These are phyloP conservation scores for Rhinichthys osculus DNA, from an alignment of 2,797 vertebrate genomes.

Conservation along the genomic window DNA sequence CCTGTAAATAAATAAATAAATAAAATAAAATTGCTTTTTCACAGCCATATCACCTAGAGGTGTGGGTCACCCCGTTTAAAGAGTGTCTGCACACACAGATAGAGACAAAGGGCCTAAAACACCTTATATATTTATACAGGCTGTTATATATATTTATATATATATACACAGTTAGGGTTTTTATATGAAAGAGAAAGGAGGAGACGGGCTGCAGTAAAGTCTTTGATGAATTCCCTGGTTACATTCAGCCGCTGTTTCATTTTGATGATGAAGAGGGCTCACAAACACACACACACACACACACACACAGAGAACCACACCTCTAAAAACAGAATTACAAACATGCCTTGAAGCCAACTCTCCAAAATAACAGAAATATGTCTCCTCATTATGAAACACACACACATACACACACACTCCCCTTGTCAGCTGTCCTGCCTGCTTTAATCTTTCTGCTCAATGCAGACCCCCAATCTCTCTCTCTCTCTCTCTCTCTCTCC, in stretches of 20 bases:
- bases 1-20: constrained; percentile 39
- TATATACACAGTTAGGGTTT: constrained; percentile 20
- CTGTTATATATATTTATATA: constrained; percentile 14
- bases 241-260: constrained; percentile 52
- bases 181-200: constrained; percentile 38
- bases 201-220: constrained; percentile 31
- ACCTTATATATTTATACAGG: constrained; percentile 30
- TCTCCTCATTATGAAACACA: constrained; percentile 60
- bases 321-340: constrained; percentile 63
- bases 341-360: constrained; percentile 63
- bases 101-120: constrained; percentile 25
- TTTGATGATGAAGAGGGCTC: constrained; percentile 60
- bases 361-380: constrained; percentile 64
- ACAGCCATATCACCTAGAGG: constrained; percentile 18
- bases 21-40: constrained; percentile 32
- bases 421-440: constrained; percentile 63
- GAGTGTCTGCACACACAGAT: constrained; percentile 25
- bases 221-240: constrained; percentile 60
- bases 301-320: constrained; percentile 67
- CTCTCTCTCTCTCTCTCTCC: constrained; percentile 54
- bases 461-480: constrained; percentile 71
- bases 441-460: constrained; percentile 82
- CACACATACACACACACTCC: constrained; percentile 53
- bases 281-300: constrained; percentile 62
- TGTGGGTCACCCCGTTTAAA: constrained; percentile 42